Conservation (phyloP, 2,888 invertebrate genomes). For the Idaea straminata region DNA sequence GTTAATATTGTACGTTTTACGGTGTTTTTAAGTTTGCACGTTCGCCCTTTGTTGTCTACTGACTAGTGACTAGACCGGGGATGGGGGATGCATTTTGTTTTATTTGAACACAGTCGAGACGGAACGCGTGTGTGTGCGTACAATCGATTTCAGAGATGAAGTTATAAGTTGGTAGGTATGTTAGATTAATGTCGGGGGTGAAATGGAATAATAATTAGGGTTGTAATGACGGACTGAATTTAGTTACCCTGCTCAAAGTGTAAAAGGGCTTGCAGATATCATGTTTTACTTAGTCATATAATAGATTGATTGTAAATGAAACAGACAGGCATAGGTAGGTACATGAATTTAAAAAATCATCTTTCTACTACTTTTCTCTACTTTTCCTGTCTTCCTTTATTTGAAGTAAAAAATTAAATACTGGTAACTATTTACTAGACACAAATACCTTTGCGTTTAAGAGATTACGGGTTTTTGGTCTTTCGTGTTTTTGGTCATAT, state of each 20-base stretch:
- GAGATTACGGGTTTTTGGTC: too few relatives aligned
- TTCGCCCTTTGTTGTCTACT: conserved; percentile 73
- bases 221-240: neutral
- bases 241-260: neutral
- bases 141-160: conserved; percentile 42
- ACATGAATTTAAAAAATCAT: too few relatives aligned
- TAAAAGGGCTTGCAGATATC: neutral
- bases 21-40: conserved; percentile 42
- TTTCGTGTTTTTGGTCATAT: too few relatives aligned
- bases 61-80: conserved; percentile 59
- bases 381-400: too few relatives aligned
- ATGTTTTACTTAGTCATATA: neutral
- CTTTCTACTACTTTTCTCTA: too few relatives aligned
- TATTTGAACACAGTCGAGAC: conserved; percentile 60
- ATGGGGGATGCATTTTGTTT: conserved; percentile 66
- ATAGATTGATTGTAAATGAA: too few relatives aligned
- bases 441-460: too few relatives aligned
- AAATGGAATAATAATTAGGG: neutral
- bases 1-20: conserved; percentile 28
- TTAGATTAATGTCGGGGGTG: neutral
- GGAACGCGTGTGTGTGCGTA: conserved; percentile 36
- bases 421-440: too few relatives aligned
- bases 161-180: conserved; percentile 4
- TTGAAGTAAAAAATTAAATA: too few relatives aligned
- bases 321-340: too few relatives aligned